A percentile compares a stretch with the other conserved stretches of the same genome.
Evolutionary conservation across 2,113 vertebrate species (phyloP).

Genomic region (Vulpes lagopus): DNA sequence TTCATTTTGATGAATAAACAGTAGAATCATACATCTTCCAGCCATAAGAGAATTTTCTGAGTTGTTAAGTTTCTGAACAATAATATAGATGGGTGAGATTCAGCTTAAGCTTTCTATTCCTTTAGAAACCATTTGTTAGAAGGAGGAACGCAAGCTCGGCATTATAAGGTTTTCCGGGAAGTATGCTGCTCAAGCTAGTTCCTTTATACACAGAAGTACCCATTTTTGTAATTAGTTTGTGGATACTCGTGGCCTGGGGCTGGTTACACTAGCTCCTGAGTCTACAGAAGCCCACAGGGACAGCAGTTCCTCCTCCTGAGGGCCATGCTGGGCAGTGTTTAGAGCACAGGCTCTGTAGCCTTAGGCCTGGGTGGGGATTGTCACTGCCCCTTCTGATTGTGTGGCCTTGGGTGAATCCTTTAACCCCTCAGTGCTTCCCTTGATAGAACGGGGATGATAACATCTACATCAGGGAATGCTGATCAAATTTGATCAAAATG

Average conservation of each 20-base stretch:
- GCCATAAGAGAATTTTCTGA: neutral
- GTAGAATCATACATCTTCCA: neutral
- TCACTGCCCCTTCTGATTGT: neutral
- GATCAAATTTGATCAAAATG: neutral
- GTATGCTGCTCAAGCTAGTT: neutral
- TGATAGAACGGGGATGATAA: neutral
- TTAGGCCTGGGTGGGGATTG: too few relatives aligned
- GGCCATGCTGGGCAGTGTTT: neutral
- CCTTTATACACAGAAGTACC: neutral
- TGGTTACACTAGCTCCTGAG: neutral
- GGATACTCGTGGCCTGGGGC: neutral
- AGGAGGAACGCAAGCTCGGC: neutral
- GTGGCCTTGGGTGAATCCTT: neutral
- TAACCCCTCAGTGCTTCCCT: neutral
- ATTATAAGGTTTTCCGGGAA: neutral
- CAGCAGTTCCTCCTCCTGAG: neutral
- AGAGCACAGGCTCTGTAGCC: neutral
- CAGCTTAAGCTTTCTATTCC: slow-evolving; percentile 1
- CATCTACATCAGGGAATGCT: neutral
- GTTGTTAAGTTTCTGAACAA: neutral
- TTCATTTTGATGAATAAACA: neutral
- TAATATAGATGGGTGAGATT: neutral
- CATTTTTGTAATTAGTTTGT: neutral
- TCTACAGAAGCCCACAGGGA: neutral
- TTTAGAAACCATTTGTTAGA: slow-evolving; percentile 28